A percentile compares a stretch with the other conserved stretches of the same genome.
Conservation (phyloP, 1,140 invertebrate species). For the Aphis gossypii region DNA sequence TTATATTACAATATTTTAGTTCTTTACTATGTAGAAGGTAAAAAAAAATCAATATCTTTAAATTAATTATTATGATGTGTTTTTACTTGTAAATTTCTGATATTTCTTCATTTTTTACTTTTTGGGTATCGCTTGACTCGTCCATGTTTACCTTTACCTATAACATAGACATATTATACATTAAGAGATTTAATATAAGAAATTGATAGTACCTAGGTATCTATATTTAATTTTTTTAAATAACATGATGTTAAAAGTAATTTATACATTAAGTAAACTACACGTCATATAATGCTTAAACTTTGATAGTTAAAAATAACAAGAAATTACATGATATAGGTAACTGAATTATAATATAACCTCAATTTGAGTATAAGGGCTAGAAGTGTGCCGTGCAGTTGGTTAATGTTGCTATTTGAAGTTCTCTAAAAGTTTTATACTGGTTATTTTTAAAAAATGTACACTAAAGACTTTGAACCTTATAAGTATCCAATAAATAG, state of each 20-base stretch:
- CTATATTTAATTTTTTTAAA: not conserved
- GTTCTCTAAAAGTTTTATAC: not conserved
- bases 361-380: not conserved
- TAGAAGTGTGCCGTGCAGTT: not conserved
- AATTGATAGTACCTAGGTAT: not conserved
- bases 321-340: not conserved
- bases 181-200: not conserved
- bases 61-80: not conserved
- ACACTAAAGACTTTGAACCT: constrained; percentile 43
- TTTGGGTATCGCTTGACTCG: not conserved
- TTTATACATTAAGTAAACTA: not conserved
- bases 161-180: not conserved
- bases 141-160: constrained; percentile 50
- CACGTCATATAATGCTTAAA: not conserved
- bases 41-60: not conserved
- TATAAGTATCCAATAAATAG: constrained; percentile 30
- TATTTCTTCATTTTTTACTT: not conserved
- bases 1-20: not conserved
- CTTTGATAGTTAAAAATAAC: not conserved
- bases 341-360: not conserved
- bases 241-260: not conserved
- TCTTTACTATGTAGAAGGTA: not conserved
- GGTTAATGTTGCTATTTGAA: not conserved
- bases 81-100: constrained; percentile 37
- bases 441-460: constrained; percentile 9